These are phyloP conservation scores for Rhynchonycteris naso DNA, from an alignment of 2,797 vertebrate genomes.

Conservation along the genomic window DNA sequence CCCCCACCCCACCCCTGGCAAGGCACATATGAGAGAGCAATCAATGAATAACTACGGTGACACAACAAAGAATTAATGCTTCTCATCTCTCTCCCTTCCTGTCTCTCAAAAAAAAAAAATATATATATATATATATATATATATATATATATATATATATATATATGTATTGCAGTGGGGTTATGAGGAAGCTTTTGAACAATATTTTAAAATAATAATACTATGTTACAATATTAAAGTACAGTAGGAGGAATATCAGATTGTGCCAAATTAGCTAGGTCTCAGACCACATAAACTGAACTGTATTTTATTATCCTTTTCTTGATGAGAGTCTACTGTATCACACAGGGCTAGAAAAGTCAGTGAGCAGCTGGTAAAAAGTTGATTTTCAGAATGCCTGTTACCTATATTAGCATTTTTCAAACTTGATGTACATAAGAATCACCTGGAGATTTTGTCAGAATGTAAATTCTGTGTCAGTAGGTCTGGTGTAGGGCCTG, in stretches of 20 bases:
- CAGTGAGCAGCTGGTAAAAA: neutral
- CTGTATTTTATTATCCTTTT: slow-evolving; percentile 6
- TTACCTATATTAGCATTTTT: neutral
- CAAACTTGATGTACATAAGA: neutral
- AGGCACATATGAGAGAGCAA: too few relatives aligned
- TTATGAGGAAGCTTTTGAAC: slow-evolving; percentile 47
- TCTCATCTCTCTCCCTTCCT: too few relatives aligned
- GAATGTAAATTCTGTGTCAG: neutral
- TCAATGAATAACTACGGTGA: too few relatives aligned
- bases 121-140: too few relatives aligned
- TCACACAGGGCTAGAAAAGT: neutral
- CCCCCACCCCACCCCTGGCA: too few relatives aligned
- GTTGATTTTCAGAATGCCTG: slow-evolving; percentile 21
- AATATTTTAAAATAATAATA: slow-evolving; percentile 49
- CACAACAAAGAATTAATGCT: too few relatives aligned
- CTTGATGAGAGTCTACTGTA: neutral
- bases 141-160: too few relatives aligned
- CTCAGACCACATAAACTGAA: neutral
- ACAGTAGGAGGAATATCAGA: neutral
- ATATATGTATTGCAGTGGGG: neutral
- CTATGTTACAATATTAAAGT: slow-evolving; percentile 24
- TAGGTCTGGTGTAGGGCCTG: neutral
- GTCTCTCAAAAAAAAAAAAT: too few relatives aligned
- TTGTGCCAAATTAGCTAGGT: neutral
- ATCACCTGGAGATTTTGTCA: neutral